phyloP scores from a whole-genome alignment of 37 sponge, comb jelly and placozoan species.

The Petrosia ficiformis region DNA sequence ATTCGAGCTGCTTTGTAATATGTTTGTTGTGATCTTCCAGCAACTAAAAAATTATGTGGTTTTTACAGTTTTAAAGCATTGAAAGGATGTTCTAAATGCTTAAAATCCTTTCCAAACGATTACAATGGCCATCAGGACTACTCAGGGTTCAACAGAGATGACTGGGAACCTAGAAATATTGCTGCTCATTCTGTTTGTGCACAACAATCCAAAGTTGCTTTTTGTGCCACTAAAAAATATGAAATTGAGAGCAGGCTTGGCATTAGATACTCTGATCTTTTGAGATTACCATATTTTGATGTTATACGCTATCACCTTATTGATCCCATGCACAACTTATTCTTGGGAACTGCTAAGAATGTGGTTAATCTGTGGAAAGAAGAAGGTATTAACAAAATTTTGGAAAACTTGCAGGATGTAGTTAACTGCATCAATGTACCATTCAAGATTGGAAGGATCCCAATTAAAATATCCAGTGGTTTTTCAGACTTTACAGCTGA shows the following conservation, averaged over 20 bases:
- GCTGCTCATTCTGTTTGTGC: slow-evolving; percentile 7
- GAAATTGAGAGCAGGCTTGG: slow-evolving; percentile 36
- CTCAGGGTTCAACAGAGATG: slow-evolving; percentile 24
- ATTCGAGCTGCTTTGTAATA: slow-evolving; percentile 21
- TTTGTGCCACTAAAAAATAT: neutral
- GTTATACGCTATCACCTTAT: slow-evolving; percentile 27
- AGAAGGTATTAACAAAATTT: too few species aligned
- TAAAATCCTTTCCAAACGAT: slow-evolving; percentile 19
- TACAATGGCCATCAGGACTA: slow-evolving; percentile 9
- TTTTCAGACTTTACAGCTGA: slow-evolving; percentile 48
- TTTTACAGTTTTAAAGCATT: slow-evolving; percentile 16
- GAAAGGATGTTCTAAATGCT: slow-evolving; percentile 38
- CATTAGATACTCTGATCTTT: slow-evolving; percentile 33
- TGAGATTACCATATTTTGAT: slow-evolving; percentile 57
- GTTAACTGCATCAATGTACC: slow-evolving; percentile 33
- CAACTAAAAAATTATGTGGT: slow-evolving; percentile 41
- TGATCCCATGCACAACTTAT: slow-evolving; percentile 75
- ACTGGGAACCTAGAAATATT: slow-evolving; percentile 23
- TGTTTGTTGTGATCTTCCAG: slow-evolving; percentile 47
- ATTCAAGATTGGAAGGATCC: slow-evolving; percentile 48
- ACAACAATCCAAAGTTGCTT: too few species aligned
- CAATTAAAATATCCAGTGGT: slow-evolving; percentile 29
- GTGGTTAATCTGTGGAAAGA: too few species aligned
- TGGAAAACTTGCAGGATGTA: too few species aligned
- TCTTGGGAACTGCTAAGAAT: too few species aligned